These are phyloP conservation scores for Protosalanx chinensis DNA, from an alignment of 2,797 vertebrate genomes.

Conservation along the genomic window DNA sequence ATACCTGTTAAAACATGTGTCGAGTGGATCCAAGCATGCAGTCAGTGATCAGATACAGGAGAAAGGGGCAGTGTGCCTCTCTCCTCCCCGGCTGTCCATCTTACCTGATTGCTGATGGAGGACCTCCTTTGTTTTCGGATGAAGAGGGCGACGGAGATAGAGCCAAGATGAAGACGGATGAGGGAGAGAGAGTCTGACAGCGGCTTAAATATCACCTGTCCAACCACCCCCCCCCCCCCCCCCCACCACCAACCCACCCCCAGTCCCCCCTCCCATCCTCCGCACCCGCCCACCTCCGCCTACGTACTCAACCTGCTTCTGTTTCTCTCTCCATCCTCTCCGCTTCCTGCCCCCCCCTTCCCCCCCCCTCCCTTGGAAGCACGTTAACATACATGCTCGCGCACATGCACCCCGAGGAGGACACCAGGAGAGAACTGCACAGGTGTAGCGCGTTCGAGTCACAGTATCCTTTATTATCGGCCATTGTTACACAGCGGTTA, in stretches of 20 bases:
- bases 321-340: slow-evolving; percentile 36
- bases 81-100: slow-evolving; percentile 46
- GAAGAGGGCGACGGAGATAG: slow-evolving; percentile 57
- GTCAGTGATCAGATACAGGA: slow-evolving; percentile 32
- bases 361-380: slow-evolving; percentile 23
- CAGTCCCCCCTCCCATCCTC: slow-evolving; percentile 22
- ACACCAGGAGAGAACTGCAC: slow-evolving; percentile 23
- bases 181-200: slow-evolving; percentile 61
- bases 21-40: neutral
- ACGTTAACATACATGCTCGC: slow-evolving; percentile 14
- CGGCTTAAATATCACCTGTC: slow-evolving; percentile 77
- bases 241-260: slow-evolving; percentile 23
- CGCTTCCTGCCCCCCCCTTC: slow-evolving; percentile 26
- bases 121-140: slow-evolving; percentile 61
- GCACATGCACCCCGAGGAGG: slow-evolving; percentile 13
- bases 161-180: slow-evolving; percentile 68
- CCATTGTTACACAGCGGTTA: slow-evolving; percentile 49
- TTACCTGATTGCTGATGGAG: slow-evolving; percentile 73
- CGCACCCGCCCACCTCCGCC: slow-evolving; percentile 39
- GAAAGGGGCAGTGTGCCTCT: slow-evolving; percentile 43
- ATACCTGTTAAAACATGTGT: slow-evolving; percentile 18
- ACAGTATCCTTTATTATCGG: slow-evolving; percentile 63
- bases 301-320: slow-evolving; percentile 38
- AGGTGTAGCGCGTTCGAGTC: slow-evolving; percentile 41
- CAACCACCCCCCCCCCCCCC: slow-evolving; percentile 22